Evolutionary conservation across 2,888 invertebrate species (phyloP).

Genomic region (Nymphalis urticae): DNA sequence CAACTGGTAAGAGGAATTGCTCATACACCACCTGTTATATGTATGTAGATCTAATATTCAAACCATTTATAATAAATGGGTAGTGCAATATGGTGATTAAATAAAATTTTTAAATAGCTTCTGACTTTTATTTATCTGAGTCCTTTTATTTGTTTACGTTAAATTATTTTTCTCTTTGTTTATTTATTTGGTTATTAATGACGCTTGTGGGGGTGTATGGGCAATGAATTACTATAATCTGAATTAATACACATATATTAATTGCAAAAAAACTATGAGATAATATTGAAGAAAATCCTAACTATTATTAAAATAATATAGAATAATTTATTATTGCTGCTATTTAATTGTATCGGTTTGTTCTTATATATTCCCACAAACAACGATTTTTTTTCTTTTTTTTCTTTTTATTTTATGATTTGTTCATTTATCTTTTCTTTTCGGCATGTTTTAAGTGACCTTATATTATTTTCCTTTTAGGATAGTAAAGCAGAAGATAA

Average conservation of each 20-base stretch:
- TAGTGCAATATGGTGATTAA: constrained; percentile 69
- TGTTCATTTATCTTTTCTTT: constrained; percentile 35
- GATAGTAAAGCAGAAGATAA: constrained; percentile 64
- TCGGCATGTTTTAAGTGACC: constrained; percentile 33
- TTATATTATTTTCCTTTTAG: constrained; percentile 62
- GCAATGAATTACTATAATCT: constrained; percentile 60
- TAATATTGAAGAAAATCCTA: not conserved
- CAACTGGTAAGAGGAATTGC: constrained; percentile 60
- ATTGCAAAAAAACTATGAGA: constrained; percentile 3
- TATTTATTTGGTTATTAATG: constrained; percentile 54
- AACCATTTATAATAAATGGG: constrained; percentile 49
- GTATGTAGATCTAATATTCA: constrained; percentile 60
- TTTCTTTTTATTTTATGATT: constrained; percentile 47
- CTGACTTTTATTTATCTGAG: constrained; percentile 76
- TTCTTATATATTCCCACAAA: constrained; percentile 80
- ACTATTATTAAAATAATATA: constrained; percentile 19
- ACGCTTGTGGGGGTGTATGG: constrained; percentile 79
- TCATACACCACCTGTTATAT: constrained; percentile 78
- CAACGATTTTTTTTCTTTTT: constrained; percentile 43
- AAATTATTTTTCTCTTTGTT: constrained; percentile 63
- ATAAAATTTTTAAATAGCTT: constrained; percentile 70
- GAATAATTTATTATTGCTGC: constrained; percentile 27
- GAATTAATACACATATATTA: constrained; percentile 4
- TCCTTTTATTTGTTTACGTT: constrained; percentile 67
- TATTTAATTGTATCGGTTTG: constrained; percentile 33